Conservation (phyloP, 1,140 invertebrate species). For the Drosophila rhopaloa region DNA sequence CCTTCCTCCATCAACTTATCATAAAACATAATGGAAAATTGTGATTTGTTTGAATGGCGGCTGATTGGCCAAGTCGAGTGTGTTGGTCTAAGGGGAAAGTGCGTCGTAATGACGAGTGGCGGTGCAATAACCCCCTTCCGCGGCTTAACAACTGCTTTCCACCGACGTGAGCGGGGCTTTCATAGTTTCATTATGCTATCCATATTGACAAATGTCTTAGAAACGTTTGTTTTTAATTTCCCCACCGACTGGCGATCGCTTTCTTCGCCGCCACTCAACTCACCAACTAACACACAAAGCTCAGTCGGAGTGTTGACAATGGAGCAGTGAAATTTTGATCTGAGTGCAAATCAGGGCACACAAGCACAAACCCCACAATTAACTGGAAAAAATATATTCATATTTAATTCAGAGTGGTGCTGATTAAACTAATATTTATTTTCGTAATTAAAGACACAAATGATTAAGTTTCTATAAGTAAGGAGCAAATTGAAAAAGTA, state of each 20-base stretch:
- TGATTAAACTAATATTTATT: too few relatives aligned
- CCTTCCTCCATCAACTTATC: not conserved
- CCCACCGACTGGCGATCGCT: slow-evolving; percentile 32
- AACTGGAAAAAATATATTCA: not conserved
- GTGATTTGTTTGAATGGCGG: slow-evolving; percentile 27
- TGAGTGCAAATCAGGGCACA: slow-evolving; percentile 20
- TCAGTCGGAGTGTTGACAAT: slow-evolving; percentile 27
- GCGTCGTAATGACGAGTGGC: slow-evolving; percentile 40
- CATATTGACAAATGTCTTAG: slow-evolving; percentile 65
- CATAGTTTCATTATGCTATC: slow-evolving; percentile 58
- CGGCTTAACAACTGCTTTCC: slow-evolving; percentile 17
- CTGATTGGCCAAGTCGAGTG: slow-evolving; percentile 30
- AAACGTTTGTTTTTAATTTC: slow-evolving; percentile 52
- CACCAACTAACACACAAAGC: slow-evolving; percentile 26
- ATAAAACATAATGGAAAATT: slow-evolving; percentile 34
- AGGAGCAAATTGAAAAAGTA: too few relatives aligned
- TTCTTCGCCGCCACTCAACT: slow-evolving; percentile 42
- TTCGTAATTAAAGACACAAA: too few relatives aligned
- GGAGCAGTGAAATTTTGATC: slow-evolving; percentile 36
- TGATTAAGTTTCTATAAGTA: too few relatives aligned
- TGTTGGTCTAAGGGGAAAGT: slow-evolving; percentile 47
- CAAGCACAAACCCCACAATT: not conserved
- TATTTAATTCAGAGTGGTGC: too few relatives aligned
- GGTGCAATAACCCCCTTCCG: slow-evolving; percentile 30
- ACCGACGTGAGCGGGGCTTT: slow-evolving; percentile 51